Evolutionary conservation across 2,797 vertebrate genomes (phyloP), one percentile per base, ranked within the genome.

Genomic region (Chloroceryle amazona): DNA sequence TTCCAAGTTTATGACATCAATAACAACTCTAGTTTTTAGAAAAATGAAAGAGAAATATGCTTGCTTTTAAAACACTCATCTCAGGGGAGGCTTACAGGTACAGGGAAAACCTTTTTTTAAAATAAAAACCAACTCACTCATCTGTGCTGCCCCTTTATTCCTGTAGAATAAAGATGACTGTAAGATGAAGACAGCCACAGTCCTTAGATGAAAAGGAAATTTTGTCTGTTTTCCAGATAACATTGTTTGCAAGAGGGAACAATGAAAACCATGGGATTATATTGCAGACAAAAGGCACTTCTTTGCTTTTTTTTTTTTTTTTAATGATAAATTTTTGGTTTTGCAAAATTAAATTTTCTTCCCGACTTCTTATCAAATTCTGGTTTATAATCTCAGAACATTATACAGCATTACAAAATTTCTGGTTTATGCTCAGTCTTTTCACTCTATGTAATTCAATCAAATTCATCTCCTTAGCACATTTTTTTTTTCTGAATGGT

Each of bases 31-130:
- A 76, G 51, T 37, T 52, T 57, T 49, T 70, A 91, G 23, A 74
- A 90, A 97, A 96, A 92, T 28, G 37, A 75, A 74, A 74, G 44
- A 67, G 23, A 86, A 96, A 83, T 95, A 85, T 54, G 28, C 57
- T 94, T 65, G 54, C 39, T 92, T 91, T 80, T 74, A 71, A 95
- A 91, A 49, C 1, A 29, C 20, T 51, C 1, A 4, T 73, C 35
- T 63, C 63, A 49, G 12, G 11, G 28, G 20, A 70, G 8, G 11
- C 71, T 72, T 89, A 52, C 52, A 74, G 7, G 13, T 47, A 54
- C 0, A 1, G 5, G 4, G 3, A 55, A 90, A 93, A 74, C 10
- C 67, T 39, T 41, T 20, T 4, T 20, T 4, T 3, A 37, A 25
- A 81, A 51, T 22, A 28, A 37, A 60, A 41, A 39, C 28, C 28